Evolutionary conservation across 64 coral and sea anemone species (phyloP).

Genomic region (Dendrophyllia cribrosa): DNA sequence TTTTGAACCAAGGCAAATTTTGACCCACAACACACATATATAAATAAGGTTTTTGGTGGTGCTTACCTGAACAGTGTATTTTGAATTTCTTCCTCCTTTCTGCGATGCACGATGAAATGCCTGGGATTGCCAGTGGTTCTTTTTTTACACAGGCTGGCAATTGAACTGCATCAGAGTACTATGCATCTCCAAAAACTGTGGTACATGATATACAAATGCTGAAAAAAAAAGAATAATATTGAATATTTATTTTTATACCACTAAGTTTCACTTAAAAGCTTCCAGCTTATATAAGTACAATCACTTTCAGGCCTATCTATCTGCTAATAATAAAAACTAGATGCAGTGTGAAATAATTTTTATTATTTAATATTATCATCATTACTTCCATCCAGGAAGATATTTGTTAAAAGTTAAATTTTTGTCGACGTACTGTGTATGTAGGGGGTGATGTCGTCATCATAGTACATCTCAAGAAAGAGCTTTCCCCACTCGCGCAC

Average conservation of each 20-base stretch:
- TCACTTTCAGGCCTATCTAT: slow-evolving; percentile 7
- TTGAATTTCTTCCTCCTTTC: slow-evolving; percentile 60
- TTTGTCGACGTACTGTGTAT: neutral
- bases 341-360: neutral
- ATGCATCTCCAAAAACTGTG: slow-evolving; percentile 55
- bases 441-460: slow-evolving; percentile 45
- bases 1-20: too few relatives aligned
- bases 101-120: slow-evolving; percentile 47
- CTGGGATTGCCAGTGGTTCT: slow-evolving; percentile 63
- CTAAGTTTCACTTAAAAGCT: neutral
- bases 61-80: slow-evolving; percentile 66
- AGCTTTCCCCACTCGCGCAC: slow-evolving; percentile 53
- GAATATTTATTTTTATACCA: slow-evolving; percentile 4
- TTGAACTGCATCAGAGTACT: slow-evolving; percentile 51
- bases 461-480: slow-evolving; percentile 62
- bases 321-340: slow-evolving; percentile 13
- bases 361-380: slow-evolving; percentile 17
- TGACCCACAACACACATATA: too few relatives aligned
- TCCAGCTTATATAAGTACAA: neutral
- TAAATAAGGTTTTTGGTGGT: neutral
- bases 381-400: neutral
- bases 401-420: neutral
- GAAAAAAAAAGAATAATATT: slow-evolving; percentile 16
- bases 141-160: slow-evolving; percentile 80
- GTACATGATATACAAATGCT: slow-evolving; percentile 66